These are phyloP conservation scores for Telenomus remus DNA, from an alignment of 1,140 invertebrate genomes.

Conservation along the genomic window DNA sequence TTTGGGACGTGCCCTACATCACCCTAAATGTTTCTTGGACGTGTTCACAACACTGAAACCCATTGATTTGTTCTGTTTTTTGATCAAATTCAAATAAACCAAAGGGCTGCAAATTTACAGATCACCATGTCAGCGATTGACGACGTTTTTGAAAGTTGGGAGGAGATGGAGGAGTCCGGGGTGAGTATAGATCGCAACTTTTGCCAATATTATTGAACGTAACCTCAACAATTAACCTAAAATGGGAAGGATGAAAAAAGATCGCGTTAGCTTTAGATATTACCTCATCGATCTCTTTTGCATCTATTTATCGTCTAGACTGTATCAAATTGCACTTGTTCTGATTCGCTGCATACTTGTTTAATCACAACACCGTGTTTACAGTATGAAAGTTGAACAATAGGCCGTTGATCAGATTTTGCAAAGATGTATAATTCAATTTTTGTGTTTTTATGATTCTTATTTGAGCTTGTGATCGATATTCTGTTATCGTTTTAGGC, in stretches of 20 bases:
- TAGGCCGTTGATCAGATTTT: too few species aligned
- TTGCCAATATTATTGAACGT: slow-evolving; percentile 30
- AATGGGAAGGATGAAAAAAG: slow-evolving; percentile 46
- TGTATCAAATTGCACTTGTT: slow-evolving; percentile 33
- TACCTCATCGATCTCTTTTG: slow-evolving; percentile 42
- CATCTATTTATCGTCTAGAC: slow-evolving; percentile 24
- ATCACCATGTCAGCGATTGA: slow-evolving; percentile 74
- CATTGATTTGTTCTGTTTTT: slow-evolving; percentile 9
- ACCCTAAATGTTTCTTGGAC: slow-evolving; percentile 43
- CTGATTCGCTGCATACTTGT: not conserved
- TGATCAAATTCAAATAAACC: slow-evolving; percentile 18
- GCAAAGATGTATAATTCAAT: too few species aligned
- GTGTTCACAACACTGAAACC: slow-evolving; percentile 29
- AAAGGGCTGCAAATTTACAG: not conserved
- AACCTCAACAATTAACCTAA: slow-evolving; percentile 50
- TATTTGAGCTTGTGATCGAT: not conserved
- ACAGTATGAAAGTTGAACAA: not conserved
- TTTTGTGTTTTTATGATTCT: too few species aligned
- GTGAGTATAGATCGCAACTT: slow-evolving; percentile 68
- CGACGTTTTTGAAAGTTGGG: slow-evolving; percentile 86
- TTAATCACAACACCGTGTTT: not conserved
- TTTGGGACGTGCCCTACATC: slow-evolving; percentile 45
- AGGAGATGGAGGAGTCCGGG: slow-evolving; percentile 86
- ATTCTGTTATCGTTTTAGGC: slow-evolving; percentile 61
- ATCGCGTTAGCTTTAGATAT: slow-evolving; percentile 42